Evolutionary conservation across 2,113 vertebrate species (phyloP).

Genomic region (Phaetusa simplex): DNA sequence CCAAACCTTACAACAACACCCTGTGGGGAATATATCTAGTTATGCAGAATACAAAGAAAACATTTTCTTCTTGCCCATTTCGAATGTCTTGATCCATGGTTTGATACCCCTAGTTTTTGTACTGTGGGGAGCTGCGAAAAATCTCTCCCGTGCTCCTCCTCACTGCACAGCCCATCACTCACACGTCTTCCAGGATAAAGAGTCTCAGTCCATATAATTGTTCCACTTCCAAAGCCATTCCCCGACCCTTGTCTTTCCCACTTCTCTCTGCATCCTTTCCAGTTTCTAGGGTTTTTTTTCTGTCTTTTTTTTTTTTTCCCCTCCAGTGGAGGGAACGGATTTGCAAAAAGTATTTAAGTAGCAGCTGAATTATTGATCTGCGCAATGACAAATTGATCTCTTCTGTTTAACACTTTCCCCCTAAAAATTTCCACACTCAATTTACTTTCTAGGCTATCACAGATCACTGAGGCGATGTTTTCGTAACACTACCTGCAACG

Average conservation of each 20-base stretch:
- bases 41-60: neutral
- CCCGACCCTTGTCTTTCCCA: neutral
- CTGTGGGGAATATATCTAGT: rapidly evolving
- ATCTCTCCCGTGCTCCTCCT: neutral
- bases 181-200: neutral
- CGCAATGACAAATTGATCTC: slow-evolving; percentile 30
- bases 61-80: neutral
- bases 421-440: slow-evolving; percentile 25
- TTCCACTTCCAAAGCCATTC: neutral
- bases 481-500: rapidly evolving
- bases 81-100: rapidly evolving
- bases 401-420: slow-evolving; percentile 30
- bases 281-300: neutral
- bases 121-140: neutral
- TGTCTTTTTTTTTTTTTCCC: neutral
- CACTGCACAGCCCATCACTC: neutral
- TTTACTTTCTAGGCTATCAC: slow-evolving; percentile 3
- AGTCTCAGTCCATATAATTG: neutral
- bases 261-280: neutral
- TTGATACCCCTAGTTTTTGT: neutral
- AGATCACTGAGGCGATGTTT: neutral
- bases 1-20: no score
- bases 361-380: slow-evolving; percentile 43
- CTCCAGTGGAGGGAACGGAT: neutral
- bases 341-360: slow-evolving; percentile 28